phyloP scores from a whole-genome alignment of 1,140 invertebrate species.

The Halesus radiatus region DNA sequence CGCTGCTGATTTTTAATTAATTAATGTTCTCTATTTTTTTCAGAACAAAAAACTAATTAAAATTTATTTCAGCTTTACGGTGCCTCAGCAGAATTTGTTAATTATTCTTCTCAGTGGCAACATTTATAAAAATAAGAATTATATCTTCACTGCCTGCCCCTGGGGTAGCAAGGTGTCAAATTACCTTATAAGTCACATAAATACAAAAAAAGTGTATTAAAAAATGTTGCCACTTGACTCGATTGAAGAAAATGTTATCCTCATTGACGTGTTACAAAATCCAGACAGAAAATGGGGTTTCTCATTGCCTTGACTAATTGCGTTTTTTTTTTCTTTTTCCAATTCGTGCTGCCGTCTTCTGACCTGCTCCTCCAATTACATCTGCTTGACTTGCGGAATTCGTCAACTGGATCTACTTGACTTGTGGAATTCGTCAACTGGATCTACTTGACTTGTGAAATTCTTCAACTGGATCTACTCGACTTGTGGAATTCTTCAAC shows the following conservation, averaged over 20 bases:
- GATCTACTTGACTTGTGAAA: too few species aligned
- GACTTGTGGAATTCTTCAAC: too few species aligned
- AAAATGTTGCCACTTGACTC: not conserved
- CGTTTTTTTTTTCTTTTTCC: slow-evolving; percentile 21
- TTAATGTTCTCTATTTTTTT: slow-evolving; percentile 22
- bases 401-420: not conserved
- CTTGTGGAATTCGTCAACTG: not conserved
- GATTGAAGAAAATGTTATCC: not conserved
- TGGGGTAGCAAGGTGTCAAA: too few species aligned
- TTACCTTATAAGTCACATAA: too few species aligned
- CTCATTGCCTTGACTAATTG: slow-evolving; percentile 16
- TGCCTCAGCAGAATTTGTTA: not conserved
- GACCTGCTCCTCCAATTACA: not conserved
- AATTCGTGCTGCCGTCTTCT: not conserved
- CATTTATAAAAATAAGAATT: not conserved
- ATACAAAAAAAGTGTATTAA: too few species aligned
- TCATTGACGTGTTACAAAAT: not conserved
- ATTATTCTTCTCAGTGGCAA: not conserved
- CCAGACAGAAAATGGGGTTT: not conserved
- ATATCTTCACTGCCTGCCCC: not conserved
- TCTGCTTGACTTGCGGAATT: too few species aligned
- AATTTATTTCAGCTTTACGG: not conserved
- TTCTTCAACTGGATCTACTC: too few species aligned
- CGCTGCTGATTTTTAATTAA: not conserved
- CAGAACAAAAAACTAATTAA: not conserved